Base-by-base conservation (phyloP, 2,888 invertebrate genomes). In the Philereme transversata region DNA sequence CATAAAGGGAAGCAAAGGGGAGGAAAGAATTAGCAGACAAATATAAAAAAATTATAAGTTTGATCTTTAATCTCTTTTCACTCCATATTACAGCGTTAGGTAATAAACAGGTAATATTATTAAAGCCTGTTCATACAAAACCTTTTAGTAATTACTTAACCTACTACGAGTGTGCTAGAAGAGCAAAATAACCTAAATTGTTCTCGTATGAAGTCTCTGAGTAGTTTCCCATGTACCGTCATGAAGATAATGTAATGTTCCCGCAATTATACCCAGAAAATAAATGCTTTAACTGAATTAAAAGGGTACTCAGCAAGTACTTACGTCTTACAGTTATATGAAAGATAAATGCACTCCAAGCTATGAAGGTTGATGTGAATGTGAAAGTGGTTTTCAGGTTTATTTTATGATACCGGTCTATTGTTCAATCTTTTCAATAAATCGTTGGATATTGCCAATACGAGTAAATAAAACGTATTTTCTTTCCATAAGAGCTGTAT, bases 201-300 rank as follows among this genome's bases (percentile, higher is more conserved):
- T 36, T 45, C 35, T 8, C 11, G 6, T 33, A 53, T 8, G 22
- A 36, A 45, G 48, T 47, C 36, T 41, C 45, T 4, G 35, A 63
- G 59, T 59, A 58, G 50, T 57, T 59, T 63, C 34, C 34, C 56
- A 38, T 63, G 56, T 63, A 50, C 46, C n/a, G 46, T 56, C 56
- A 52, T 60, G 60, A 57, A 59, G 41, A 52, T 35, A 50, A 41
- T 50, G 38, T 53, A 58, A 58, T 45, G 45, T 46, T 41, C 45
- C 34, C 51, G 43, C 52, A 59, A 59, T 56, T 52, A 56, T 38
- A 46, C 45, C 40, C 22, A 55, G 48, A 45, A 51, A 52, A 56
- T 56, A 58, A 55, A 61, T 45, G 59, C 52, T 56, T 56, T 52
- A 53, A 50, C 59, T 53, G 58, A 58, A 62, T 50, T 53, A 50